Evolutionary conservation across 2,113 vertebrate genomes (phyloP).

Genomic region (Psophia crepitans): DNA sequence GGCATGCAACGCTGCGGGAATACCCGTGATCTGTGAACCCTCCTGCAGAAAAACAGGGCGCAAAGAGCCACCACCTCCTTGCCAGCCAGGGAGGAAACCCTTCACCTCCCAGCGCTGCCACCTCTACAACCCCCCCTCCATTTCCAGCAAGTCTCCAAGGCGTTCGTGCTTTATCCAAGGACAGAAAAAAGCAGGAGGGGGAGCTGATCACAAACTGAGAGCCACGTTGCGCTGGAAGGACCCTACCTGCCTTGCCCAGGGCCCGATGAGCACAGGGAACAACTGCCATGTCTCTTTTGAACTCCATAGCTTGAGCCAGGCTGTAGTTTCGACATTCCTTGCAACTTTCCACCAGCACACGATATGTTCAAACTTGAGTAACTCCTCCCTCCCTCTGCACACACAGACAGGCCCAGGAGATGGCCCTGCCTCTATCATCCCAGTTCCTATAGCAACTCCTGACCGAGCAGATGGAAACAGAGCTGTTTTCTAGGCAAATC

Average conservation of each 20-base stretch:
- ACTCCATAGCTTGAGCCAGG: conserved; percentile 8
- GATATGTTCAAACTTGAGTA: conserved; percentile 55
- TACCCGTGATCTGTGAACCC: fast-evolving
- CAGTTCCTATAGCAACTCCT: conserved; percentile 65
- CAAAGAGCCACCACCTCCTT: neutral
- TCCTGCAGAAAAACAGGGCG: fast-evolving
- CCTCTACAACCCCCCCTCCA: neutral
- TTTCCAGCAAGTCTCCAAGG: neutral
- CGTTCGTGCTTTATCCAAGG: fast-evolving
- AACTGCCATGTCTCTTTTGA: neutral
- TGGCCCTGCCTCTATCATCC: conserved; percentile 62
- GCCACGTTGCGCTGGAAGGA: neutral
- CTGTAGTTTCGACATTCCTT: conserved; percentile 57
- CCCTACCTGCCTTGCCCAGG: conserved; percentile 36
- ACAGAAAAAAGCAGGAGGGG: fast-evolving
- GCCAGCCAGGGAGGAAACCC: neutral
- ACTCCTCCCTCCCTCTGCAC: conserved; percentile 41
- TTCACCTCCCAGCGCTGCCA: neutral
- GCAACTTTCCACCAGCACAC: conserved; percentile 39
- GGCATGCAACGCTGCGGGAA: fast-evolving
- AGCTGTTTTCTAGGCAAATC: conserved; percentile 56
- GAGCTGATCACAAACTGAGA: neutral
- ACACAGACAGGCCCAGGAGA: conserved; percentile 50
- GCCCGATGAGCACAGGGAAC: neutral
- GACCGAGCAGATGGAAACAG: conserved; percentile 60